Evolutionary conservation across 2,113 vertebrate species (phyloP).

Genomic region (Cryptomyrus ogoouensis): DNA sequence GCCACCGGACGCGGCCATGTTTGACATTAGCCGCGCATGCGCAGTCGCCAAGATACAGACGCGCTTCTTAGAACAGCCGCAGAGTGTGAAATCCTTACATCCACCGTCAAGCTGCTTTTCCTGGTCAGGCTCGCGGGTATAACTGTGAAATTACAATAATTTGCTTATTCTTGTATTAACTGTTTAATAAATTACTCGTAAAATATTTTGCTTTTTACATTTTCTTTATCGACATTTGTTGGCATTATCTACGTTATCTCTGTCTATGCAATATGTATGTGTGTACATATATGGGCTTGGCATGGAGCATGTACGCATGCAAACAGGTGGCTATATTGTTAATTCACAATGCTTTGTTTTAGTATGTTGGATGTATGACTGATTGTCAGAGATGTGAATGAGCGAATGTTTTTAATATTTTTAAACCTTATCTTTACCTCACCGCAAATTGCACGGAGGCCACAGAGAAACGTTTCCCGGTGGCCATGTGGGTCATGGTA

Average conservation of each 20-base stretch:
- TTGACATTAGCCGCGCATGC: background rate
- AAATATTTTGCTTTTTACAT: background rate
- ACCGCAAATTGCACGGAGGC: background rate
- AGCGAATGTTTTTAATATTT: too few species aligned
- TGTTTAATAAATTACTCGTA: background rate
- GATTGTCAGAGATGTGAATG: too few species aligned
- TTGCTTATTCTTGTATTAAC: background rate
- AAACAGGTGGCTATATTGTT: background rate
- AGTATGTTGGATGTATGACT: too few species aligned
- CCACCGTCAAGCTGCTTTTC: background rate
- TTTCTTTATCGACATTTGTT: background rate
- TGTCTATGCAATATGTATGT: background rate
- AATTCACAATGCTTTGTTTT: background rate
- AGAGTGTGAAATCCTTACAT: background rate
- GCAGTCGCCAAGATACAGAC: background rate
- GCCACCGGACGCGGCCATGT: background rate
- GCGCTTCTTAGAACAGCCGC: background rate
- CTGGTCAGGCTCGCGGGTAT: background rate
- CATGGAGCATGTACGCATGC: background rate
- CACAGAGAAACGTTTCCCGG: background rate
- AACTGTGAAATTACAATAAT: background rate
- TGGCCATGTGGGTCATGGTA: background rate
- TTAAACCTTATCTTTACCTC: too few species aligned
- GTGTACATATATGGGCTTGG: background rate
- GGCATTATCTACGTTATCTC: background rate